Evolutionary conservation across 2,113 vertebrate genomes (phyloP), one percentile per base, ranked within the genome.

Genomic region (Condylura cristata): DNA sequence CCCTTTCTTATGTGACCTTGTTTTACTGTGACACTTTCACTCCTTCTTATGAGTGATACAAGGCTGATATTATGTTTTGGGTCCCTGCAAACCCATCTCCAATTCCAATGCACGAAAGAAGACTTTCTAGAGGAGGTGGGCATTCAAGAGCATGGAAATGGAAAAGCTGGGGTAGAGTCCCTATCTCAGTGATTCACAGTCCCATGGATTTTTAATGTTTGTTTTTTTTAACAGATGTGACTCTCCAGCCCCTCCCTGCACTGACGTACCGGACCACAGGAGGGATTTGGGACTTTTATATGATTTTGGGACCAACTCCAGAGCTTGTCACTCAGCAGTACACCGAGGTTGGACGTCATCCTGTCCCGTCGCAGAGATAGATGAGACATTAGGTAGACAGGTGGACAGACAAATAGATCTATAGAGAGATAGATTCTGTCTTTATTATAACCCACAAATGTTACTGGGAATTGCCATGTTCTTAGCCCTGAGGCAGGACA

Each of bases 251-350:
- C 1, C 98, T 98, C 17, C 99, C 99, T 78, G 98, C 99, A 51
- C 96, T 99, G 90, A 99, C 99, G 0, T 99, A 99, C 65, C 98
- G 99, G 41, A 99, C 99, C n/a, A 41, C 96, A 1, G 99, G 99
- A 87, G 99, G 99, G 20, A 99, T 99, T 96, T 97, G 99, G 1
- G 99, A 99, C 96, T 99, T 99, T 98, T 99, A 99, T 96, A 91
- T 99, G 97, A 95, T 99, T 58, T 86, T 99, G 96, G 99, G 99
- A 82, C 99, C 99, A 12, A 99, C 98, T 0, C 99, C 99, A 37
- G 99, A 99, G 75, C 96, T 98, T 84, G 99, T 99, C 76, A 99
- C 99, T 78, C 98, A 99, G 93, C 87, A 99, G 65, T 99, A 99
- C 97, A 99, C 99, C 1, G 94, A 92, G 30, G 99, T 99, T 97